These are phyloP conservation scores for Thera obeliscata DNA, from an alignment of 2,888 invertebrate genomes.

Conservation along the genomic window DNA sequence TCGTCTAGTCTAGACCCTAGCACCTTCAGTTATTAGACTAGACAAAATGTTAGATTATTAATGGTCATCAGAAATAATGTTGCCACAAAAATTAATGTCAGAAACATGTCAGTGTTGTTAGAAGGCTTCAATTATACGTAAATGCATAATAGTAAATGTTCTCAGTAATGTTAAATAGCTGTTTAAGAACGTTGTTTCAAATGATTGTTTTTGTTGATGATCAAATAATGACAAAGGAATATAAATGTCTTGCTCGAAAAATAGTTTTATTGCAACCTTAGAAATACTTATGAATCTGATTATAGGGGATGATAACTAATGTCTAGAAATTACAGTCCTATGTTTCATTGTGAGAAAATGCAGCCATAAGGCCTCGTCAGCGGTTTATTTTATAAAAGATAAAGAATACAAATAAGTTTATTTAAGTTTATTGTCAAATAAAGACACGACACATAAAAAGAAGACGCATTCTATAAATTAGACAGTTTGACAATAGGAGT, in stretches of 20 bases:
- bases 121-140: background rate
- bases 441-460: too few species aligned
- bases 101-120: background rate
- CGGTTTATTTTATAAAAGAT: too few species aligned
- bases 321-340: too few species aligned
- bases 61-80: background rate
- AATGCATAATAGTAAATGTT: constrained; percentile 24
- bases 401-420: too few species aligned
- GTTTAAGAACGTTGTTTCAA: constrained; percentile 10
- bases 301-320: too few species aligned
- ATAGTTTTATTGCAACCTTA: constrained; percentile 14
- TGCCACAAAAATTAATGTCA: background rate
- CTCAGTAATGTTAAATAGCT: constrained; percentile 17
- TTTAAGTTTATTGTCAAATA: too few species aligned
- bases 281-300: too few species aligned
- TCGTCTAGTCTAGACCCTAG: too few species aligned
- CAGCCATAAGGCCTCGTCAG: too few species aligned
- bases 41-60: background rate
- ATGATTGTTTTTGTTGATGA: constrained; percentile 22
- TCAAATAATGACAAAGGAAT: constrained; percentile 35
- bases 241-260: constrained; percentile 28
- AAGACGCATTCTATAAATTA: too few species aligned
- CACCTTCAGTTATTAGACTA: background rate
- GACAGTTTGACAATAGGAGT: too few species aligned
- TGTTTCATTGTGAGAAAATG: too few species aligned